A percentile compares a stretch with the other conserved stretches of the same genome.
Evolutionary conservation across 1,140 invertebrate species (phyloP).

Genomic region (Mactra quadrangularis): DNA sequence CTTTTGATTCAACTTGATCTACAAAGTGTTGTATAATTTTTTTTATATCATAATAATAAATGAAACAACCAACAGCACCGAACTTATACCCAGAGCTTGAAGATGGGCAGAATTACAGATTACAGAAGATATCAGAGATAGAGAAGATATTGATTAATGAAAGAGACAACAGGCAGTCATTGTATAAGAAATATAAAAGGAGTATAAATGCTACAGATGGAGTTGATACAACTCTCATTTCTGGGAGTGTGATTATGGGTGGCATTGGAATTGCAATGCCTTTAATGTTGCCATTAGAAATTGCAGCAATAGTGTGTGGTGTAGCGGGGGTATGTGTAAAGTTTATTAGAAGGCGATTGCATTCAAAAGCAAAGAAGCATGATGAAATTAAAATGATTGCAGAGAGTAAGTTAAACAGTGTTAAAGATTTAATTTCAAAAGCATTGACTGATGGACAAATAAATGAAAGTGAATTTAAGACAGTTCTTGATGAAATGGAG

Average conservation of each 20-base stretch:
- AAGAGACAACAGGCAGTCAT: not conserved
- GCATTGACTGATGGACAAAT: conserved; percentile 22
- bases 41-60: too few relatives aligned
- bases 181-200: not conserved
- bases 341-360: conserved; percentile 32
- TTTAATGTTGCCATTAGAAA: conserved; percentile 11
- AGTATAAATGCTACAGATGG: too few relatives aligned
- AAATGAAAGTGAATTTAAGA: conserved; percentile 1
- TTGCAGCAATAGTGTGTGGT: not conserved
- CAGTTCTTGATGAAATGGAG: conserved; percentile 4
- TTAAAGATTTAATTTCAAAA: conserved; percentile 37
- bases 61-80: not conserved
- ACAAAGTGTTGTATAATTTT: too few relatives aligned
- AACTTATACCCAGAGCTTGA: not conserved
- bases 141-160: conserved; percentile 7
- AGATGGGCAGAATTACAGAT: conserved; percentile 9
- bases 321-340: not conserved
- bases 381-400: conserved; percentile 14
- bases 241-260: too few relatives aligned
- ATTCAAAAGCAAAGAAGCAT: conserved; percentile 25
- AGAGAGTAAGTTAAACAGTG: conserved; percentile 29
- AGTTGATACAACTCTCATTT: too few relatives aligned
- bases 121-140: conserved; percentile 26
- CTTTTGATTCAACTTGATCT: too few relatives aligned
- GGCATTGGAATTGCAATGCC: too few relatives aligned